Percentiles rank a stretch among this genome's conserved stretches.
Conservation (phyloP, 1,140 invertebrate species). For the Drosophila kanapiae region DNA sequence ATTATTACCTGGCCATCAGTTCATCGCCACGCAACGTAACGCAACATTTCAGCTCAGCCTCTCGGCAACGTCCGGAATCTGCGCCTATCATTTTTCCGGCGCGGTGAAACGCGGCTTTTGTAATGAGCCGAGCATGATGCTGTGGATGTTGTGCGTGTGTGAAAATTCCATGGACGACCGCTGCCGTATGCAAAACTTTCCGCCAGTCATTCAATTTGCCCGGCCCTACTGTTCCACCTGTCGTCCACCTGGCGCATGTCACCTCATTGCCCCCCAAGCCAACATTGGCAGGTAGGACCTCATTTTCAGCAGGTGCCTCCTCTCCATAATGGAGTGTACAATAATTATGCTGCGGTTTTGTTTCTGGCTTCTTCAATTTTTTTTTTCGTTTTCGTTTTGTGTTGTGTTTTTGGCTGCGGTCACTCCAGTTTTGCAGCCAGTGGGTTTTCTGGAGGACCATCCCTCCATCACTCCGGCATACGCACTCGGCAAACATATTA, state of each 20-base stretch:
- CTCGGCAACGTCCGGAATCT: constrained; percentile 17
- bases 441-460: constrained; percentile 10
- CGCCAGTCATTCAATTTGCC: constrained; percentile 72
- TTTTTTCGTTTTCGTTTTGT: not conserved
- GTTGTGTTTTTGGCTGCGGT: constrained; percentile 17
- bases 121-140: constrained; percentile 77
- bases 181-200: constrained; percentile 35
- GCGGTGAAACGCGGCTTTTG: constrained; percentile 59
- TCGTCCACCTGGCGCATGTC: not conserved
- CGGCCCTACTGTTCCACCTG: not conserved
- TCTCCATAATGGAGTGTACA: constrained; percentile 59
- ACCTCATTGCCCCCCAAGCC: not conserved
- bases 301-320: constrained; percentile 10
- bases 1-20: constrained; percentile 35
- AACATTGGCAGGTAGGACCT: not conserved
- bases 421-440: constrained; percentile 5
- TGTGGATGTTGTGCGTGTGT: constrained; percentile 21
- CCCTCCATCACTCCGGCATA: constrained; percentile 10
- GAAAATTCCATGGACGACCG: constrained; percentile 26
- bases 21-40: constrained; percentile 1
- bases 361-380: constrained; percentile 23
- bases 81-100: constrained; percentile 49
- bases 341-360: constrained; percentile 67
- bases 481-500: constrained; percentile 44
- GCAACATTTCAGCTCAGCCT: not conserved